A percentile compares a stretch with the other conserved stretches of the same genome.
These are phyloP conservation scores for Apamea crenata DNA, from an alignment of 2,888 invertebrate species.

Conservation along the genomic window DNA sequence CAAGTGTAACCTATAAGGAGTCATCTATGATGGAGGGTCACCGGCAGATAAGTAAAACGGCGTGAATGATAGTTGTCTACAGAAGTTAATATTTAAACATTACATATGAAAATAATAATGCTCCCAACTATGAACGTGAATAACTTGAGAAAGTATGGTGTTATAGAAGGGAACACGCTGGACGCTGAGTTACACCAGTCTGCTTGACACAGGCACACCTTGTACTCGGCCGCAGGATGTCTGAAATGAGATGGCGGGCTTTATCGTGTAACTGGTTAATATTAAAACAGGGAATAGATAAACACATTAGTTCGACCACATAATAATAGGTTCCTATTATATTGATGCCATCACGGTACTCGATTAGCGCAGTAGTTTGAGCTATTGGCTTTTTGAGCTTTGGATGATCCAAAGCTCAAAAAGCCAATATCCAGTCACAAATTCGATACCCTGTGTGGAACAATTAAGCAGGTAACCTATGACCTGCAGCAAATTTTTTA, in stretches of 20 bases:
- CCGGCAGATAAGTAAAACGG: constrained; percentile 57
- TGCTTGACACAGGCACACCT: constrained; percentile 83
- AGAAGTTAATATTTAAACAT: constrained; percentile 36
- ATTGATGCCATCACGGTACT: neutral
- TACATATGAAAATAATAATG: constrained; percentile 36
- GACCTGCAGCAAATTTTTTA: neutral
- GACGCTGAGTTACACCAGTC: constrained; percentile 83
- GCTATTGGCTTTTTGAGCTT: neutral
- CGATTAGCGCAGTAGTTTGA: neutral
- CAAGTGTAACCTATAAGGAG: constrained; percentile 77
- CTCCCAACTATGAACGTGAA: constrained; percentile 33
- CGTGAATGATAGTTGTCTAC: constrained; percentile 46
- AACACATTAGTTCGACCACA: neutral
- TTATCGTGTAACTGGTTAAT: neutral
- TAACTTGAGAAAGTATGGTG: constrained; percentile 46
- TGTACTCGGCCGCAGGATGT: constrained; percentile 82
- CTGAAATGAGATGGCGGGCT: constrained; percentile 73
- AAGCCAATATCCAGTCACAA: too few species aligned
- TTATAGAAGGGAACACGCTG: constrained; percentile 40
- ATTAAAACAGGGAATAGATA: neutral
- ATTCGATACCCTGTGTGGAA: neutral
- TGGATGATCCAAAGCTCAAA: too few species aligned
- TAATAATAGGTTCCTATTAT: neutral
- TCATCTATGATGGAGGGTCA: constrained; percentile 73
- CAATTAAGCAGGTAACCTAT: neutral